Evolutionary conservation across 2,113 vertebrate species (phyloP).

Genomic region (Sebastes fasciatus): DNA sequence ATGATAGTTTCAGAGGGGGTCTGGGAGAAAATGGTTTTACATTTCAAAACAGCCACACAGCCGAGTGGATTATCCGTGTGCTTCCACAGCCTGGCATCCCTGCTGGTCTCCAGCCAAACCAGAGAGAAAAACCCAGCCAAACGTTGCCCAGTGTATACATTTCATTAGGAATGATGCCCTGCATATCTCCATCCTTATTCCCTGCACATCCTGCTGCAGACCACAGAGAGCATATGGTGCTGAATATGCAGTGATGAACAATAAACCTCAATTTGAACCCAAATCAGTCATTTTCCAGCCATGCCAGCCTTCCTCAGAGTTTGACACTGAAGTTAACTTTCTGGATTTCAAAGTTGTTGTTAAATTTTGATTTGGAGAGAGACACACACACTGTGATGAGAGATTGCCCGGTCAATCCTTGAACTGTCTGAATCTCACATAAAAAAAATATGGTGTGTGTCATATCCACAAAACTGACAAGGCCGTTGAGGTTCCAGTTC

Average conservation of each 20-base stretch:
- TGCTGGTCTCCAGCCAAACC: conserved; percentile 41
- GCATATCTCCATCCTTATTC: conserved; percentile 45
- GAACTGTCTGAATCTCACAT: not conserved
- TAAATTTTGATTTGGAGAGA: not conserved
- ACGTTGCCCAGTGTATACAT: conserved; percentile 20
- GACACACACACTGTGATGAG: not conserved
- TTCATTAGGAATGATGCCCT: conserved; percentile 38
- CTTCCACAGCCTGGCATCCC: conserved; percentile 27
- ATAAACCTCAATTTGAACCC: conserved; percentile 8
- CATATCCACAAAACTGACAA: conserved; percentile 19
- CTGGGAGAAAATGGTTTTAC: not conserved
- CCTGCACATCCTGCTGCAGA: conserved; percentile 49
- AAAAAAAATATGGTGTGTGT: not conserved
- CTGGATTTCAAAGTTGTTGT: not conserved
- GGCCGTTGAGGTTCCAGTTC: not conserved
- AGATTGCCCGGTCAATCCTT: conserved; percentile 5
- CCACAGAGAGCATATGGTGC: conserved; percentile 46
- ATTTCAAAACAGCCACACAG: conserved; percentile 14
- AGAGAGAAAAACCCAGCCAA: conserved; percentile 36
- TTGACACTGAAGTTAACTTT: not conserved
- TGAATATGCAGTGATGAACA: conserved; percentile 57
- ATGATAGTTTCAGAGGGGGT: not conserved
- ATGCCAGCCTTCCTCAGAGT: conserved; percentile 13
- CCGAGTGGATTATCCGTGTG: conserved; percentile 7
- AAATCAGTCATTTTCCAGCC: conserved; percentile 11